These are phyloP conservation scores for Achlya flavicornis DNA, from an alignment of 2,888 invertebrate genomes.

Conservation along the genomic window DNA sequence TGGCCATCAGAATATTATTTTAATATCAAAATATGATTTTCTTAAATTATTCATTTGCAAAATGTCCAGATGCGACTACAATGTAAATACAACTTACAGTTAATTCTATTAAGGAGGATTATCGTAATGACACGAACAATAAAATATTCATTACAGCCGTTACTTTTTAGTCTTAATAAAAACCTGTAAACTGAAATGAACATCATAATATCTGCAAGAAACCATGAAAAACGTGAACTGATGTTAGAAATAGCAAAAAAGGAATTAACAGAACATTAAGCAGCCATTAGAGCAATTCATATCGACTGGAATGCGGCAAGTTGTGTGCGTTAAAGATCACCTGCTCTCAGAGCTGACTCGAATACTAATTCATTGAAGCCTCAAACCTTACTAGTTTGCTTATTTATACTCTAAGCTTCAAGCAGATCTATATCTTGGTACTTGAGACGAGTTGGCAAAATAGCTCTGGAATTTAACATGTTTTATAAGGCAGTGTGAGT, in stretches of 20 bases:
- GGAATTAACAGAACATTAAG: constrained; percentile 1
- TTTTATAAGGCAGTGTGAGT: not conserved
- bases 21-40: not conserved
- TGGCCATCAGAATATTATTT: not conserved
- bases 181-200: not conserved
- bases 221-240: not conserved
- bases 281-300: constrained; percentile 44
- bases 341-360: constrained; percentile 35
- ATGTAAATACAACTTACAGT: not conserved
- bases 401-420: constrained; percentile 20
- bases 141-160: not conserved
- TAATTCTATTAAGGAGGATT: too few relatives aligned
- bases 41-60: not conserved
- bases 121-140: not conserved
- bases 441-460: not conserved
- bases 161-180: not conserved
- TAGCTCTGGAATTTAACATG: not conserved
- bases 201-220: not conserved
- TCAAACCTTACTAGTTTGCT: constrained; percentile 18
- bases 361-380: constrained; percentile 29
- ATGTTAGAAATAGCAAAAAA: constrained; percentile 5
- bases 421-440: constrained; percentile 11
- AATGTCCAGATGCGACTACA: not conserved
- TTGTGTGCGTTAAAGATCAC: constrained; percentile 60
- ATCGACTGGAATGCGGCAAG: constrained; percentile 54